Evolutionary conservation across 2,113 vertebrate species (phyloP).

Genomic region (Rhegmatorhina hoffmannsi): DNA sequence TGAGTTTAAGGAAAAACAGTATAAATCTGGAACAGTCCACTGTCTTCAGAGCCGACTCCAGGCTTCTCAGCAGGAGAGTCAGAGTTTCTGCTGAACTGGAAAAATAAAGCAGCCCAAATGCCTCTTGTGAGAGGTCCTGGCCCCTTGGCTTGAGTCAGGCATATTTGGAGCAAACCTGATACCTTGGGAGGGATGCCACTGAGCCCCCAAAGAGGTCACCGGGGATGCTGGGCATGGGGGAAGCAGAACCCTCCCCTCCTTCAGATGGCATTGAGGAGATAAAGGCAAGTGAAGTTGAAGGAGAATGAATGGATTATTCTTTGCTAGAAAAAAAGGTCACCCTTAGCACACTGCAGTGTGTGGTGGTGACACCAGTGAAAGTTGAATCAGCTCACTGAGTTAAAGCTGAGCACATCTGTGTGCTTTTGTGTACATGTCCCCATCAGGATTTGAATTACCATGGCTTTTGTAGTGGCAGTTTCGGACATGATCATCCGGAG

Average conservation of each 20-base stretch:
- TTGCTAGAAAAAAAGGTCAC: not conserved
- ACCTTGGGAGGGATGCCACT: not conserved
- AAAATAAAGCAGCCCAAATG: conserved; percentile 24
- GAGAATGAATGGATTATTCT: not conserved
- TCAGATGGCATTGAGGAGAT: accelerated
- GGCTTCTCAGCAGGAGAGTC: conserved; percentile 39
- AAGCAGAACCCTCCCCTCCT: not conserved
- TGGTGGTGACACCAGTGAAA: not conserved
- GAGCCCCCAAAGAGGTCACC: not conserved
- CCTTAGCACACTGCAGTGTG: not conserved
- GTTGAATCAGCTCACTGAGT: not conserved
- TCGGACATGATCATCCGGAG: accelerated
- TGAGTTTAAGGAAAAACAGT: conserved; percentile 32
- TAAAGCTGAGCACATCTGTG: not conserved
- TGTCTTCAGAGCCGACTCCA: not conserved
- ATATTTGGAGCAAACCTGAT: not conserved
- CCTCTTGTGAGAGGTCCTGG: not conserved
- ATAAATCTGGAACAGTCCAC: conserved; percentile 26
- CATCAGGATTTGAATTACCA: not conserved
- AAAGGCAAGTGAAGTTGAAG: not conserved
- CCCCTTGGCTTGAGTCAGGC: not conserved
- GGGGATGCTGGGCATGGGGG: not conserved
- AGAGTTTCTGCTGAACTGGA: conserved; percentile 22
- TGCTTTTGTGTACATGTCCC: accelerated
- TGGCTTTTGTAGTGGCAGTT: not conserved